These are phyloP conservation scores for Dysidea cf. avara DNA, from an alignment of 37 sponge, comb jelly and placozoan species.

Conservation along the genomic window DNA sequence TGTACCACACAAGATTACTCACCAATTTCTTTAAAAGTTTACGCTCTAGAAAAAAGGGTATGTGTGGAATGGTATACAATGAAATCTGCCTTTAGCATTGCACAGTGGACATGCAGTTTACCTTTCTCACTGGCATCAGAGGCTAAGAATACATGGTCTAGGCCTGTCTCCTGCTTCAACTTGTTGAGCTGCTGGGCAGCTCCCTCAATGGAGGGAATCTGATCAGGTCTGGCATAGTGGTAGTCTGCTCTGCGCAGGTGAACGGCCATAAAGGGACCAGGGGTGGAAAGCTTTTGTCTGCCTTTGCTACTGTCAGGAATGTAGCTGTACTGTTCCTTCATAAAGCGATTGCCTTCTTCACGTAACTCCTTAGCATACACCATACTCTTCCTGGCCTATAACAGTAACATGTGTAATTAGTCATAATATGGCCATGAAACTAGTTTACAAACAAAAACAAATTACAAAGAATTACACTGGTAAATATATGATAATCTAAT, in stretches of 20 bases:
- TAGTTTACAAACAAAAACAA: not conserved
- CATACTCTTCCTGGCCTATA: constrained; percentile 77
- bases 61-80: not conserved
- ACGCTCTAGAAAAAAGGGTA: constrained; percentile 26
- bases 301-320: constrained; percentile 47
- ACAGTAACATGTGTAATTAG: not conserved
- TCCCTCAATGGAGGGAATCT: constrained; percentile 79
- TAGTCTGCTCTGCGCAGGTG: constrained; percentile 82
- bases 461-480: not conserved
- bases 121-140: constrained; percentile 76
- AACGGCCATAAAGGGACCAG: constrained; percentile 76
- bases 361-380: constrained; percentile 80
- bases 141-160: constrained; percentile 79
- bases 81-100: not conserved
- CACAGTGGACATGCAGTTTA: not conserved
- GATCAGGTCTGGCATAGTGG: constrained; percentile 29
- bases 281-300: constrained; percentile 10
- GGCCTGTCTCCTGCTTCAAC: constrained; percentile 31
- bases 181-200: constrained; percentile 71
- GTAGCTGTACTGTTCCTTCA: constrained; percentile 56
- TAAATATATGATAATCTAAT: no score
- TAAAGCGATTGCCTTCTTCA: constrained; percentile 63
- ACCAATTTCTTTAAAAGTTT: constrained; percentile 24
- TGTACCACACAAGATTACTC: constrained; percentile 59
- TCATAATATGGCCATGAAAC: not conserved